Base-by-base conservation (phyloP, 2,797 vertebrate genomes). In the Pantherophis alleghaniensis region DNA sequence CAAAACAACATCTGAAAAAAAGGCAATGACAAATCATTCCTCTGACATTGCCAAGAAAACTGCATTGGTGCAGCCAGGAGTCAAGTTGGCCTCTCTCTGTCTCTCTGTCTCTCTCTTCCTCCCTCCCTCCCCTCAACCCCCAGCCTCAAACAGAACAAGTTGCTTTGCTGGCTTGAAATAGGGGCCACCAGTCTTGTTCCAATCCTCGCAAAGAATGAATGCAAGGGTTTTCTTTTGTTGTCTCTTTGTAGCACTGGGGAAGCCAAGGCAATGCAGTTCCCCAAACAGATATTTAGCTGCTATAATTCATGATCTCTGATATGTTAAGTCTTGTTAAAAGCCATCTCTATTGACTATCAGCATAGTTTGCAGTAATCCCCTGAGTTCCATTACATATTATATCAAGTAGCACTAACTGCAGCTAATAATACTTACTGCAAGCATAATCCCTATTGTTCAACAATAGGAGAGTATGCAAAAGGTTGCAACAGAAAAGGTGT, bases 401-500 rank as follows among this genome's bases (percentile, higher is more conserved):
- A 86, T 22, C 74, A 51, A 94, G n/a, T 87, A 57, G 11, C 61
- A 91, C 14, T 60, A 16, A 63, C 14, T 20, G 87, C 63, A 37
- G n/a, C 51, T 90, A 88, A 6, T 69, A 86, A 47, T 4, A 28
- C 18, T 61, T 87, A 18, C 51, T 87, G 51, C 51, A 61, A 92
- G 57, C 47, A 74, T 55, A 42, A 86, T 86, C 42, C 11, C 88
- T 93, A 55, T 91, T 79, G 47, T 87, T 51, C 26, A 47, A 90
- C 74, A 63, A 87, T 91, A 91, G 91, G 87, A 87, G 28, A 89
- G 88, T 42, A 42, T 42, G 89, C 20, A 66, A 93, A 59, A 87
- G 1, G 1, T 94, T 88, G 0, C 24, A 95, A 89, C 0, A 0
- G 86, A 94, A 96, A 92, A 94, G 92, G 90, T 93, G 74, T 94